Base-by-base conservation (phyloP, 2,888 invertebrate genomes). In the Trachelus troglodyta region DNA sequence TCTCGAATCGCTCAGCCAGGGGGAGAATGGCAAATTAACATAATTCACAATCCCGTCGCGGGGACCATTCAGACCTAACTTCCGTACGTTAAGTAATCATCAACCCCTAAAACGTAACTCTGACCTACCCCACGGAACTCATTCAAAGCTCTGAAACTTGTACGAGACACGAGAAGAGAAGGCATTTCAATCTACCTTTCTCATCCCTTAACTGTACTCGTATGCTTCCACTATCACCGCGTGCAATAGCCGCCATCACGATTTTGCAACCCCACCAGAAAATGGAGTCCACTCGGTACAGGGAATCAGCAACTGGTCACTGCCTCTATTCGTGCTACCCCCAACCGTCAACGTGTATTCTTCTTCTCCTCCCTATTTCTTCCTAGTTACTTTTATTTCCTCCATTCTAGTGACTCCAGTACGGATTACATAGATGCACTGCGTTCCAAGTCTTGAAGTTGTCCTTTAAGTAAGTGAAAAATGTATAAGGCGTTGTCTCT, bases 11-110 rank as follows among this genome's bases (percentile, higher is more conserved):
- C 23, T 56, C 23, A 56, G 23, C 40, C 40, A 15, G 23, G 15
- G 40, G 40, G 40, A 56, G 71, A 56, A 75, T 77, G 75, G 77
- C 71, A 81, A 79, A 84, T 83, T 80, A 85, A 79, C 74, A 76
- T 78, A 81, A 82, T 80, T 77, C 74, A 69, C n/a, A 56, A 56
- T 56, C 40, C 40, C 40, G 40, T 56, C 40, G 40, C 23, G 9
- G 40, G 40, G 40, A 23, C 23, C 40, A 56, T 56, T 56, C 40
- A 56, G 40, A 56, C 40, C 40, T 56, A 56, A 56, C 40, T 56
- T 56, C 40, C 40, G 40, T 15, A 56, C 40, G 40, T 56, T 56
- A 56, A 56, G 40, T 56, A 56, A 56, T 56, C 40, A 56, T 56
- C 40, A 56, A 56, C 40, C 40, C 40, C 40, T 56, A 56, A 23